Evolutionary conservation across 2,797 vertebrate genomes (phyloP), one percentile per base, ranked within the genome.

Genomic region (Triplophysa yarkandensis): DNA sequence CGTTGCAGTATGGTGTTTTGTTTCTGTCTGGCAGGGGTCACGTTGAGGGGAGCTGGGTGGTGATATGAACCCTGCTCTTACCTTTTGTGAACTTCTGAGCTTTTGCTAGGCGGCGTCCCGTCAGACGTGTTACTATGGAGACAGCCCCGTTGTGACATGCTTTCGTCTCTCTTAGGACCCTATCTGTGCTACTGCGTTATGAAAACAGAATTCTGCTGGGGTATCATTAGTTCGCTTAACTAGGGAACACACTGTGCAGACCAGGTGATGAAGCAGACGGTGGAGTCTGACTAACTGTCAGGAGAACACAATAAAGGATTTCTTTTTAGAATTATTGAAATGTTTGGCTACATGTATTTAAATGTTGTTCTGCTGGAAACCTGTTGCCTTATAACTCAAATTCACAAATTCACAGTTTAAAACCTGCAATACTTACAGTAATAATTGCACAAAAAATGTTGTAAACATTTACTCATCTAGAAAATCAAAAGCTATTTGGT

Each of bases 11-110:
- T 8, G 23, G 79, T 83, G 68, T 77, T 74, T 28, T 43, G 27
- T 83, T 80, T 80, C 81, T 78, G 63, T 76, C 69, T 61, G 67
- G 65, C 66, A 74, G 52, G 79, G 55, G 78, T 78, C 78, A 77
- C 64, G 32, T 61, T 14, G 60, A 78, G 66, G 55, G 70, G 73
- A 78, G 54, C 60, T 21, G 48, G 61, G 60, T 25, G 58, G 9
- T 71, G 79, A 70, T 78, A 78, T 74, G 36, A 79, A 77, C 70
- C 55, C 48, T 10, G 21, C 43, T 72, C 41, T 36, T 65, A 36
- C 61, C 68, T 65, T 77, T 54, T 17, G 28, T 2, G 32, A 50
- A 65, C 74, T 48, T 57, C 36, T 11, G 34, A 14, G 50, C 23
- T 34, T n/a, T 28, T 43, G 28, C 6, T 36, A 48, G 27, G 36